These are phyloP conservation scores for Excalfactoria chinensis DNA, from an alignment of 2,113 vertebrate species.

Conservation along the genomic window DNA sequence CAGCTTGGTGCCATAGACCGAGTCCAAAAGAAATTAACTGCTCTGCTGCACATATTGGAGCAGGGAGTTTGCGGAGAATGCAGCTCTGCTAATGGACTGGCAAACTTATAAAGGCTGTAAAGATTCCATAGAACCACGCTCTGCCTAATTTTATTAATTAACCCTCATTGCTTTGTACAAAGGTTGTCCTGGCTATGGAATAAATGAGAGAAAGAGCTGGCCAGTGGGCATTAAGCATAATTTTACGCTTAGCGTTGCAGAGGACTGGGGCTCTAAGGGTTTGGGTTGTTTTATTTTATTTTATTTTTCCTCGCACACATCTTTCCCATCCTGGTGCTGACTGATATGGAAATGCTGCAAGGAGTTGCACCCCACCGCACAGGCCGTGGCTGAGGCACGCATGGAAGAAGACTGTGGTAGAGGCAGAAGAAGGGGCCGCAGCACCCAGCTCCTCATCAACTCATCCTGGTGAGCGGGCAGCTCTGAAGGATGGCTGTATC, in stretches of 20 bases:
- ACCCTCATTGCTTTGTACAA: constrained; percentile 56
- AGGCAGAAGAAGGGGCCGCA: background rate
- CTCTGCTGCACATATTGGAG: constrained; percentile 83
- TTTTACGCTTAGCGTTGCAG: background rate
- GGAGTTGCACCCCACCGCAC: background rate
- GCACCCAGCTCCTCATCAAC: background rate
- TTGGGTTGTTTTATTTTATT: background rate
- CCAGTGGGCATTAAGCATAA: constrained; percentile 42
- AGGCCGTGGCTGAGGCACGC: background rate
- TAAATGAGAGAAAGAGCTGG: constrained; percentile 32
- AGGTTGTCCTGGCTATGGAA: constrained; percentile 32
- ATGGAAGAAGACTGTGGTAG: background rate
- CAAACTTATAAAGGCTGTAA: constrained; percentile 78
- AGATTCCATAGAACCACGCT: constrained; percentile 77
- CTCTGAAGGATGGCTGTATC: constrained; percentile 51
- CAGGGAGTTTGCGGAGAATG: constrained; percentile 75
- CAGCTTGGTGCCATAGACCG: constrained; percentile 79
- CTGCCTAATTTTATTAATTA: constrained; percentile 77
- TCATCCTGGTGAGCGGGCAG: constrained; percentile 19
- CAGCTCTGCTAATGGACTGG: constrained; percentile 77
- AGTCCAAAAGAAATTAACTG: constrained; percentile 87
- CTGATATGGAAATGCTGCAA: background rate
- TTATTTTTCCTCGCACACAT: background rate
- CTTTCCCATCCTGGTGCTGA: background rate
- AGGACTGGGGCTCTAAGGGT: background rate